A percentile compares a stretch with the other conserved stretches of the same genome.
These are phyloP conservation scores for Drosophila subsilvestris DNA, from an alignment of 2,888 invertebrate species.

Conservation along the genomic window DNA sequence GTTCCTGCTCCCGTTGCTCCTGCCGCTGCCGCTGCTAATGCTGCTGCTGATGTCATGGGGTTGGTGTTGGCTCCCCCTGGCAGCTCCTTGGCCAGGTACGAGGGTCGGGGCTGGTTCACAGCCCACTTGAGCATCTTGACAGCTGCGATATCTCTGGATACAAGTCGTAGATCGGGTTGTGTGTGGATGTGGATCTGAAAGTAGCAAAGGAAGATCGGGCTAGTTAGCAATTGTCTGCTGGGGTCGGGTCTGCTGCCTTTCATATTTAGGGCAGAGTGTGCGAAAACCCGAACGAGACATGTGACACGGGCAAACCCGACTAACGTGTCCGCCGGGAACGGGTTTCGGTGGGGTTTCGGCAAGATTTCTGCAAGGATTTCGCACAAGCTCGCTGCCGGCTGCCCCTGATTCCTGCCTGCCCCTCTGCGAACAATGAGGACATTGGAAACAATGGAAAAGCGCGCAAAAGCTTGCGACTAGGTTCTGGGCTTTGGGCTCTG, in stretches of 20 bases:
- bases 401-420: constrained; percentile 33
- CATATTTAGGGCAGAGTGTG: constrained; percentile 7
- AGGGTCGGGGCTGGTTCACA: constrained; percentile 76
- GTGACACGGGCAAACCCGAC: constrained; percentile 44
- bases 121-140: constrained; percentile 82
- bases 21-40: constrained; percentile 58
- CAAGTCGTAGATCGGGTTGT: neutral
- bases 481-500: constrained; percentile 6
- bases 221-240: constrained; percentile 50
- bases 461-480: constrained; percentile 40
- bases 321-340: constrained; percentile 50
- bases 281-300: neutral
- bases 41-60: constrained; percentile 30
- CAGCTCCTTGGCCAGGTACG: constrained; percentile 62
- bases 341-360: constrained; percentile 46
- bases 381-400: constrained; percentile 5
- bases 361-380: constrained; percentile 51
- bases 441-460: constrained; percentile 37
- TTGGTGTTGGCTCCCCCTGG: constrained; percentile 12
- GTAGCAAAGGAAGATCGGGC: constrained; percentile 41
- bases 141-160: constrained; percentile 46
- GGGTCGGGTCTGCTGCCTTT: too few species aligned
- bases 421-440: constrained; percentile 54
- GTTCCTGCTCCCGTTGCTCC: constrained; percentile 27
- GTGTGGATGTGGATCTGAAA: constrained; percentile 26